Base-by-base conservation (phyloP, 2,888 invertebrate genomes). In the Stenolophus ochropezus region DNA sequence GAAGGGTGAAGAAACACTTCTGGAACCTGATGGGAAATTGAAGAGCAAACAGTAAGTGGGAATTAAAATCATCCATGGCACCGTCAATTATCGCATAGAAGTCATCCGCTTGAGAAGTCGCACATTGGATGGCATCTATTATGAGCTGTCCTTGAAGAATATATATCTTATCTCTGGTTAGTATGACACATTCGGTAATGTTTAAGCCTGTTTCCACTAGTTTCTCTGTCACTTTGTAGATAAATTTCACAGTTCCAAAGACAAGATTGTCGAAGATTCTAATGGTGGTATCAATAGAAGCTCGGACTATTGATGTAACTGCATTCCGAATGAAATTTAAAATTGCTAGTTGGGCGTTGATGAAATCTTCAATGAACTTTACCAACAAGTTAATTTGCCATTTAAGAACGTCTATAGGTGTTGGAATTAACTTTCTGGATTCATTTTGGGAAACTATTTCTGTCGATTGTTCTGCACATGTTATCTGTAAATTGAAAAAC, bases 111-210 rank as follows among this genome's bases (percentile, higher is more conserved):
- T 73, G 73, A 23, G 5, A 47, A 8, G 49, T 49, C 2, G 8
- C 73, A 14, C 73, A 73, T 73, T 73, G 73, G 23, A 73, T n/a
- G 20, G 47, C 73, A n/a, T 5, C 49, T 4, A 73, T 2, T n/a
- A 73, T 73, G 0, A 73, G 16, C 4, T 49, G 6, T n/a, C 73
- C 20, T 3, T 49, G 73, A 20, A 73, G 73, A 2, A 73, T 73
- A 14, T 11, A 49, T 8, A 73, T 14, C 14, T 49, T 73, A 18
- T 78, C 78, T 18, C 65, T 51, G 69, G 49, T 78, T 4, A 78
- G 21, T 5, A 78, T 27, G 51, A 21, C 51, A 11, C 78, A 78
- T 69, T 78, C 78, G 3, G 78, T 51, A 4, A 78, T 51, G 78
- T 78, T 51, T 1, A 78, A 47, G 3, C 78, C 78, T 53, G 51